These are phyloP conservation scores for Meriones unguiculatus DNA, from an alignment of 2,113 vertebrate genomes.

Conservation along the genomic window DNA sequence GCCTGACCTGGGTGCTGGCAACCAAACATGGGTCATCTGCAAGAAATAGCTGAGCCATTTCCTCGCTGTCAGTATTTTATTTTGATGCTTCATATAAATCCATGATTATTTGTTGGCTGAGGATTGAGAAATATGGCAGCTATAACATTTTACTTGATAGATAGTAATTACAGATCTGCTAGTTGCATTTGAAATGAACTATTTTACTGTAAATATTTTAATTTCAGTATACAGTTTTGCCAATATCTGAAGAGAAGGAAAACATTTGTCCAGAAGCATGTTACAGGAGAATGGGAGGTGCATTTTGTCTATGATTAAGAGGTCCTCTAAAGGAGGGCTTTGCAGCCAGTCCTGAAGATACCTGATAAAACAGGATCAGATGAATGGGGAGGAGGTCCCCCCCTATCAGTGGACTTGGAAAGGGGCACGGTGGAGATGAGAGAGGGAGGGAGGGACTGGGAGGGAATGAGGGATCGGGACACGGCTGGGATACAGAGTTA, in stretches of 20 bases:
- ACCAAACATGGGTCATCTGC: not conserved
- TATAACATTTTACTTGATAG: constrained; percentile 9
- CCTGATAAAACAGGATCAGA: too few species aligned
- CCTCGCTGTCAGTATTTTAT: not conserved
- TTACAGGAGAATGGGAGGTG: not conserved
- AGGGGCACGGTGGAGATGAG: too few species aligned
- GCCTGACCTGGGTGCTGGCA: not conserved
- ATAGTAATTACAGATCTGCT: constrained; percentile 6
- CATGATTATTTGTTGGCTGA: constrained; percentile 38
- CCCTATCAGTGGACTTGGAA: too few species aligned
- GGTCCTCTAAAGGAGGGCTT: not conserved
- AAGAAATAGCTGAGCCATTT: not conserved
- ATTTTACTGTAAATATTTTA: constrained; percentile 56
- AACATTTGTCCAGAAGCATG: not conserved
- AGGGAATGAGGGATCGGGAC: too few species aligned
- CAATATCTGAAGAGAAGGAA: constrained; percentile 14
- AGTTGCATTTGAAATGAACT: constrained; percentile 42
- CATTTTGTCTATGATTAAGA: not conserved
- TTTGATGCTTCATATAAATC: constrained; percentile 38
- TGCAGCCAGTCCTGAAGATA: too few species aligned
- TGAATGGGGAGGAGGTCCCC: too few species aligned
- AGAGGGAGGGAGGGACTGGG: too few species aligned
- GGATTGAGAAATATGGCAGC: constrained; percentile 8
- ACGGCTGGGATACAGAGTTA: too few species aligned
- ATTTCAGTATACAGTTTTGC: constrained; percentile 35